Evolutionary conservation across 2,113 vertebrate genomes (phyloP).

Genomic region (Suncus etruscus): DNA sequence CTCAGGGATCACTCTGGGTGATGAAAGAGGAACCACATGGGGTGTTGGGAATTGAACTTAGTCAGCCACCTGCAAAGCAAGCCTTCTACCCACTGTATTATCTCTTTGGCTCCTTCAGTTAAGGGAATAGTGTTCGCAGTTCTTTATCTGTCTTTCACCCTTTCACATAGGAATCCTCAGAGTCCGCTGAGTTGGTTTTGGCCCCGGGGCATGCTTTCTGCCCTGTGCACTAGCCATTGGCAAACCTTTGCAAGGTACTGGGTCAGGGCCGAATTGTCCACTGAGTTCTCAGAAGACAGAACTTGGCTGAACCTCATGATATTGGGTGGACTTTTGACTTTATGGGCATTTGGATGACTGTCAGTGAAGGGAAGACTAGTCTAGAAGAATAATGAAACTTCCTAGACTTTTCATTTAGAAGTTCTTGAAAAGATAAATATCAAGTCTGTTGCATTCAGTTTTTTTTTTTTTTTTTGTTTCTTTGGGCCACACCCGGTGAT

Average conservation of each 20-base stretch:
- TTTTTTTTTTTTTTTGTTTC: no score
- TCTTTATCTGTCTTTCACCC: not conserved
- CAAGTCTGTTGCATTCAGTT: not conserved
- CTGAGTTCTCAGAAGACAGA: not conserved
- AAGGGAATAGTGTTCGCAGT: not conserved
- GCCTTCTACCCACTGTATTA: no score
- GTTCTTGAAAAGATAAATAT: not conserved
- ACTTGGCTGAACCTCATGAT: not conserved
- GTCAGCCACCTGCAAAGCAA: no score
- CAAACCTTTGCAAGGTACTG: not conserved
- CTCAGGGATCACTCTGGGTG: no score
- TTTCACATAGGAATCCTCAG: not conserved
- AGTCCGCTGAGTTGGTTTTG: not conserved
- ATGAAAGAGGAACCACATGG: no score
- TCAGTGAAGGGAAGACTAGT: not conserved
- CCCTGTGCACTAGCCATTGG: not conserved
- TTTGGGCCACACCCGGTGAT: no score
- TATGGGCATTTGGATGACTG: not conserved
- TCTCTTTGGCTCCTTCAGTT: no score
- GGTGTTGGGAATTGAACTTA: no score
- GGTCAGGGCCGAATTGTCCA: not conserved
- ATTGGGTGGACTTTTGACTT: not conserved
- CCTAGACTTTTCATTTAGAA: slow-evolving; percentile 2
- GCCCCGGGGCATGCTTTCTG: not conserved
- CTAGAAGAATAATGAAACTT: slow-evolving; percentile 8